phyloP scores from a whole-genome alignment of 2,888 invertebrate genomes.

The Harmothoe impar region DNA sequence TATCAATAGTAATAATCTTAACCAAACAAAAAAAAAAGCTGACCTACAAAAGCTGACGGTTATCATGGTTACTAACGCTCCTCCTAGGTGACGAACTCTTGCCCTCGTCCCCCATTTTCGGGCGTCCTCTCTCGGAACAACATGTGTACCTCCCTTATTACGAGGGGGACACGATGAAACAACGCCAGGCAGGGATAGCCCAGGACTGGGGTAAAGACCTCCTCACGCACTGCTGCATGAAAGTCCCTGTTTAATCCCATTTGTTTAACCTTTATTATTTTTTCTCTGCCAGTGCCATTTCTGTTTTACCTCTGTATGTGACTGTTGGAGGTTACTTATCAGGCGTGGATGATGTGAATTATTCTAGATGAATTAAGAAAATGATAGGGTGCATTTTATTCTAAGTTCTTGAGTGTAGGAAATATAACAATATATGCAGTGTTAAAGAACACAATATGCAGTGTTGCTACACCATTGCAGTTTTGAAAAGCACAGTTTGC shows the following conservation, averaged over 20 bases:
- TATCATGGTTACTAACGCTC: conserved; percentile 46
- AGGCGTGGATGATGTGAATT: no score
- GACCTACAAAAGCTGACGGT: neutral
- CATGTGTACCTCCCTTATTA: conserved; percentile 92
- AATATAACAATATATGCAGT: no score
- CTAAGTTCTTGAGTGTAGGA: no score
- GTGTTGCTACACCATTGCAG: no score
- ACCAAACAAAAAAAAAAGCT: neutral
- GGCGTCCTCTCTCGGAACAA: conserved; percentile 89
- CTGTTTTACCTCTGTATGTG: no score
- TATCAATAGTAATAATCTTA: neutral
- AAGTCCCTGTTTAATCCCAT: neutral
- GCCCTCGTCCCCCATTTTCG: conserved; percentile 87
- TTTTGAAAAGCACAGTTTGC: no score
- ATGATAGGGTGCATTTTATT: no score
- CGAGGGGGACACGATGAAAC: conserved; percentile 89
- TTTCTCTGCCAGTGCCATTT: neutral
- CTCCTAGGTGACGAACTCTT: conserved; percentile 84
- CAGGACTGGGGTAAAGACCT: conserved; percentile 62
- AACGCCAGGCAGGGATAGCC: conserved; percentile 86
- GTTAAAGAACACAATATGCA: no score
- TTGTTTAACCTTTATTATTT: neutral
- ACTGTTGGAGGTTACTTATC: no score
- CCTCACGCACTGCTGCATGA: conserved; percentile 51
- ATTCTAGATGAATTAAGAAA: no score